phyloP scores from a whole-genome alignment of 2,113 vertebrate genomes.

The Cervus canadensis region DNA sequence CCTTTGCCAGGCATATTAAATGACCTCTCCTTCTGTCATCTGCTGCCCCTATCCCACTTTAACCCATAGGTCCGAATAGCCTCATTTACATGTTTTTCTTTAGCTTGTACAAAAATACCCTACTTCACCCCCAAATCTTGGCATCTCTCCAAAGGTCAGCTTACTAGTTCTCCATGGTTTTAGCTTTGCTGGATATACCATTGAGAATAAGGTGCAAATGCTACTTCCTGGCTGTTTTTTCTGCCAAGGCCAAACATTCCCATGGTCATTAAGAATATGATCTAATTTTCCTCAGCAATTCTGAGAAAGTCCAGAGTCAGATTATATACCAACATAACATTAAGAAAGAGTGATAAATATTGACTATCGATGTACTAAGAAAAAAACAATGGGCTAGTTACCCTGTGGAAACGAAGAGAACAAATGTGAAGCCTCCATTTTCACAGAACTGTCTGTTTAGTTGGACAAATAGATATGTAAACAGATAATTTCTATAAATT shows the following conservation, averaged over 20 bases:
- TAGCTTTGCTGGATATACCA: neutral
- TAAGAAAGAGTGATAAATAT: neutral
- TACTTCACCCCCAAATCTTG: neutral
- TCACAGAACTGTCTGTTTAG: neutral
- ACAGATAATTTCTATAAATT: neutral
- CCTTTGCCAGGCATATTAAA: neutral
- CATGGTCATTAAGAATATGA: neutral
- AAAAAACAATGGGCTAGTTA: neutral
- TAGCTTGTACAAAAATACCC: neutral
- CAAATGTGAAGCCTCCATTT: neutral
- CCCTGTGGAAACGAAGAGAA: neutral
- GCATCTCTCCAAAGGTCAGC: neutral
- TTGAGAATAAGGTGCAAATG: neutral
- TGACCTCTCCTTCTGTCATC: neutral
- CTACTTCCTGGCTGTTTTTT: neutral
- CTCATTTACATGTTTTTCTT: neutral
- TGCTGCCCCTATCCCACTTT: neutral
- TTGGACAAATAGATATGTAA: neutral
- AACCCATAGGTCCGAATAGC: neutral
- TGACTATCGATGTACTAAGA: neutral
- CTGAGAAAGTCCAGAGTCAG: neutral
- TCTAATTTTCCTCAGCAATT: neutral
- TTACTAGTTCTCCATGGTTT: neutral
- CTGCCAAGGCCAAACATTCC: neutral
- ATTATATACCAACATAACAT: neutral